Evolutionary conservation across 2,113 vertebrate genomes (phyloP).

Genomic region (Corythornis cristatus): DNA sequence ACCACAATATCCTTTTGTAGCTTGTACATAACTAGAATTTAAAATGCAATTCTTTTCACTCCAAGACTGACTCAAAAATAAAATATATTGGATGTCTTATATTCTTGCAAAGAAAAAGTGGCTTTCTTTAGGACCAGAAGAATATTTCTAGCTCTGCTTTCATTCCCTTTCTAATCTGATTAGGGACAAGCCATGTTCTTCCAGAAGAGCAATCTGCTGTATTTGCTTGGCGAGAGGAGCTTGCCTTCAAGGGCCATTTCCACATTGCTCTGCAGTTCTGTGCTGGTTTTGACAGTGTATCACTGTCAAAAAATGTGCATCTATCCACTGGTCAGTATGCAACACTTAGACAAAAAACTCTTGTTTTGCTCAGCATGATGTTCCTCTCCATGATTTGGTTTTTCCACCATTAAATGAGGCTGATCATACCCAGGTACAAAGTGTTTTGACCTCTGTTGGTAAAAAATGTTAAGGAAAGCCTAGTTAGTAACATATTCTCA

Average conservation of each 20-base stretch:
- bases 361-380: neutral
- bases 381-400: neutral
- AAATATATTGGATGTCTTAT: neutral
- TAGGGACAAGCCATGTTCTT: neutral
- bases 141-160: constrained; percentile 13
- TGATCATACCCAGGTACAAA: neutral
- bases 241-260: neutral
- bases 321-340: neutral
- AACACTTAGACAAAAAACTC: neutral
- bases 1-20: neutral
- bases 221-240: neutral
- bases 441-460: neutral
- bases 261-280: neutral
- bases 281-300: neutral
- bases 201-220: neutral
- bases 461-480: neutral
- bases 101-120: neutral
- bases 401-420: neutral
- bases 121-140: neutral
- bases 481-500: neutral
- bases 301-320: neutral
- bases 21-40: neutral
- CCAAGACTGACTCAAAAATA: neutral
- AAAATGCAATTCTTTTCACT: neutral
- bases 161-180: neutral